Conservation (phyloP, 2,113 vertebrate species). For the Myrmecophaga tridactyla region DNA sequence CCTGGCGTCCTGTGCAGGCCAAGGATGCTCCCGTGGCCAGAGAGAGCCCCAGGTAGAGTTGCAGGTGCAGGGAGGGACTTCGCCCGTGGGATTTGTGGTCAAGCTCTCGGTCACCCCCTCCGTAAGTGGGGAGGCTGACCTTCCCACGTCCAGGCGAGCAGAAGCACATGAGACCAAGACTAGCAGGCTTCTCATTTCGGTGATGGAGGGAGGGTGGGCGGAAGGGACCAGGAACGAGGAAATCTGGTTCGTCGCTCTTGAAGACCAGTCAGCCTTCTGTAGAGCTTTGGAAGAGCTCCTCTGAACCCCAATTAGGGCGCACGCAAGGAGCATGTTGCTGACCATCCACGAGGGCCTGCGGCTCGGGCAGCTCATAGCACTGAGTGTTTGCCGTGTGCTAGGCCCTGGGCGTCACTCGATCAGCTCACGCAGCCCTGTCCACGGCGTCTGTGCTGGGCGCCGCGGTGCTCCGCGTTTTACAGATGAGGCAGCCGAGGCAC, state of each 20-base stretch:
- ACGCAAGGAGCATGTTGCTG: neutral
- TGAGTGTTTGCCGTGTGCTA: neutral
- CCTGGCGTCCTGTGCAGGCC: neutral
- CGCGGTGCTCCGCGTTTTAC: neutral
- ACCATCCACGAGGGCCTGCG: neutral
- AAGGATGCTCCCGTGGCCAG: neutral
- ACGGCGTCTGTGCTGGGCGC: neutral
- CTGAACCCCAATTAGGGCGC: neutral
- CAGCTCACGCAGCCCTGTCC: neutral
- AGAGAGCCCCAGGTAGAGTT: neutral
- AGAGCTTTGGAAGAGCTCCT: conserved; percentile 35
- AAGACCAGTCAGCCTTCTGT: neutral
- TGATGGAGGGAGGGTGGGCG: neutral
- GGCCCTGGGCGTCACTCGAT: neutral
- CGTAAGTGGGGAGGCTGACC: neutral
- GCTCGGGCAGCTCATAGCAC: neutral
- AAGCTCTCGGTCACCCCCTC: neutral
- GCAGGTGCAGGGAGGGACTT: neutral
- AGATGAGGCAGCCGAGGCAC: neutral
- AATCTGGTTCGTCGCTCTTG: neutral
- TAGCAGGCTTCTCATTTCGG: neutral
- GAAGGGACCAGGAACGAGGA: neutral
- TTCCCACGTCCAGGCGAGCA: neutral
- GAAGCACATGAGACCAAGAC: neutral
- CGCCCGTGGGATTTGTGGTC: neutral